A percentile compares a stretch with the other conserved stretches of the same genome.
Conservation (phyloP, 2,888 invertebrate species). For the Seira sanloemensis region DNA sequence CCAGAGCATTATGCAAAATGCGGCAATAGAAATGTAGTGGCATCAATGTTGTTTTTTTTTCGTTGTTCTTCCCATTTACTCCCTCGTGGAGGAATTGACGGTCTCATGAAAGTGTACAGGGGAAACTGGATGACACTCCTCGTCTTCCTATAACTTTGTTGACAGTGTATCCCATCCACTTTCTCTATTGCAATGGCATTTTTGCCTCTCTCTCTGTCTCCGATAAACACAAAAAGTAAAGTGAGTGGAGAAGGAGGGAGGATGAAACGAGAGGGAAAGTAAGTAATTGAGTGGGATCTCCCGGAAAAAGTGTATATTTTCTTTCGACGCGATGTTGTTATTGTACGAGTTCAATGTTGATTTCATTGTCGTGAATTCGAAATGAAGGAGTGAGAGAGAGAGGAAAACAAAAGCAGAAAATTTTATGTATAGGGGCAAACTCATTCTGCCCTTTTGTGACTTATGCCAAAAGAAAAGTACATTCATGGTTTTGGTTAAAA, state of each 20-base stretch:
- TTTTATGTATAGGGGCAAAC: conserved; percentile 7
- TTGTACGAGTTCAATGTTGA: conserved; percentile 34
- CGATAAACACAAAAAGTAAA: conserved; percentile 36
- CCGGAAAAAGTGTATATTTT: conserved; percentile 6
- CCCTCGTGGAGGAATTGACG: background rate
- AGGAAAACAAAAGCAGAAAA: background rate
- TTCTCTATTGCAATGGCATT: conserved; percentile 17
- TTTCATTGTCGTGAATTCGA: conserved; percentile 53
- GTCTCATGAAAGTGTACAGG: conserved; percentile 7
- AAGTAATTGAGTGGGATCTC: conserved; percentile 57
- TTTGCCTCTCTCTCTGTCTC: too few species aligned
- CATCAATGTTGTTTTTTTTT: background rate
- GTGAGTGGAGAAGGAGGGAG: background rate
- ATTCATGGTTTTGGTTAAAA: background rate
- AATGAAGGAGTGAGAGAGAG: conserved; percentile 35
- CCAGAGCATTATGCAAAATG: conserved; percentile 60
- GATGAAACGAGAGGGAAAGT: conserved; percentile 22
- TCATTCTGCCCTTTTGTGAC: conserved; percentile 6
- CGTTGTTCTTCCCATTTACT: background rate
- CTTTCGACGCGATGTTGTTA: background rate
- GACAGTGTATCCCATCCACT: background rate
- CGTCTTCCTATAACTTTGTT: background rate
- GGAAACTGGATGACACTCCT: background rate
- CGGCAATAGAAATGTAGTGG: background rate
- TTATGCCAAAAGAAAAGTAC: conserved; percentile 3